Conservation (phyloP, 2,797 vertebrate genomes). For the Rallus crepitans region DNA sequence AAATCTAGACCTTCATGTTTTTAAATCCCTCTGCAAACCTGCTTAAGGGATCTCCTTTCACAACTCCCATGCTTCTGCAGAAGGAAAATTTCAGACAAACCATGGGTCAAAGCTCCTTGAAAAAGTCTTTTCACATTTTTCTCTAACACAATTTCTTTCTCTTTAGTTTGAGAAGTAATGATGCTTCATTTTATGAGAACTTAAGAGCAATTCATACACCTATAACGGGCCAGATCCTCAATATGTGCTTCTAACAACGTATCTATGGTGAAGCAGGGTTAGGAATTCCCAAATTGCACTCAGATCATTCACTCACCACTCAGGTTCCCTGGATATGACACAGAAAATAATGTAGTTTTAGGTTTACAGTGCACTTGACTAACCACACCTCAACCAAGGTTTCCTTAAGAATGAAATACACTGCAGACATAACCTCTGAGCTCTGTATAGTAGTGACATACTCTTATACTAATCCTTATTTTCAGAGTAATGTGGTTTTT, state of each 20-base stretch:
- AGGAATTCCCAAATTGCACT: not conserved
- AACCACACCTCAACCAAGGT: not conserved
- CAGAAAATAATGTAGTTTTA: not conserved
- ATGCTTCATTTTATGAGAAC: not conserved
- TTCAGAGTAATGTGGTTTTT: not conserved
- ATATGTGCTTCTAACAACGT: not conserved
- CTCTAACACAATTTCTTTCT: not conserved
- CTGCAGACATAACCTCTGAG: not conserved
- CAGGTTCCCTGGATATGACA: not conserved
- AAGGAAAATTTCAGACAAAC: not conserved
- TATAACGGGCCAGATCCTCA: not conserved
- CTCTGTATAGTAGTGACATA: not conserved
- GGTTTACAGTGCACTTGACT: not conserved
- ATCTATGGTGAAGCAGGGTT: not conserved
- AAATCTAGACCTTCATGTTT: not conserved
- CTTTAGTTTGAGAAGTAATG: not conserved
- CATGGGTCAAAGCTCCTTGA: not conserved
- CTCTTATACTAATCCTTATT: not conserved
- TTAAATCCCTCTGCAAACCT: not conserved
- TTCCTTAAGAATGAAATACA: not conserved
- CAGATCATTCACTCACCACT: not conserved
- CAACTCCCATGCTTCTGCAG: not conserved
- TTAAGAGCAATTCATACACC: not conserved
- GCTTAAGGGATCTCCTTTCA: not conserved
- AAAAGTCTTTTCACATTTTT: not conserved